These are phyloP conservation scores for Salticus scenicus DNA, from an alignment of 2,888 invertebrate genomes.

Conservation along the genomic window DNA sequence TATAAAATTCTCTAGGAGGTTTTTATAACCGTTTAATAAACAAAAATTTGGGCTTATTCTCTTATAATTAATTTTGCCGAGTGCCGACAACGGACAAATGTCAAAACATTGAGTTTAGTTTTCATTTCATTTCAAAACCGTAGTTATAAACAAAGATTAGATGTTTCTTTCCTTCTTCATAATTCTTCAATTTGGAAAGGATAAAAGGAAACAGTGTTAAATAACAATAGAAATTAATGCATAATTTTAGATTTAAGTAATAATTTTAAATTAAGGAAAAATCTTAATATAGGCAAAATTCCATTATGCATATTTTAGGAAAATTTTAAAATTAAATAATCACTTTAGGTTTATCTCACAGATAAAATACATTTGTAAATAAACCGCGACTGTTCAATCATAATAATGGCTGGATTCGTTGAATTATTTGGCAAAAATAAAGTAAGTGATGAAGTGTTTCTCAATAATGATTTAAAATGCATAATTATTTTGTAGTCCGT, in stretches of 20 bases:
- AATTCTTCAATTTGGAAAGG: no score
- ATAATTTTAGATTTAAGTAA: no score
- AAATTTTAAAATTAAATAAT: no score
- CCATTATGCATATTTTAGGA: no score
- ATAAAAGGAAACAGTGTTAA: no score
- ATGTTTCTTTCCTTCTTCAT: constrained; percentile 8
- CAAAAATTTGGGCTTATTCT: not conserved
- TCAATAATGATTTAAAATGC: no score
- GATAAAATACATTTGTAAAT: constrained; percentile 39
- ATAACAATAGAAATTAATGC: no score
- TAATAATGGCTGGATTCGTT: constrained; percentile 54
- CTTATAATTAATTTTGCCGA: not conserved
- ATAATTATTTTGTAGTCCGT: no score
- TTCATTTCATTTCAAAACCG: constrained; percentile 50
- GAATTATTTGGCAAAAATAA: constrained; percentile 62
- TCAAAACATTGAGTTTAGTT: constrained; percentile 28
- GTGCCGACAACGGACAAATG: constrained; percentile 34
- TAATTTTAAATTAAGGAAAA: no score
- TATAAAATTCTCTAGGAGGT: constrained; percentile 22
- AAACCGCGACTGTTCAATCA: constrained; percentile 40
- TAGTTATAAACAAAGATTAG: constrained; percentile 17
- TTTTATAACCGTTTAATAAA: constrained; percentile 13
- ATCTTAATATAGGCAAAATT: no score
- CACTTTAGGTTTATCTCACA: constrained; percentile 20
- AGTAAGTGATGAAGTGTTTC: no score